Evolutionary conservation across 2,888 invertebrate genomes (phyloP).

Genomic region (Nemapogon koenigi): DNA sequence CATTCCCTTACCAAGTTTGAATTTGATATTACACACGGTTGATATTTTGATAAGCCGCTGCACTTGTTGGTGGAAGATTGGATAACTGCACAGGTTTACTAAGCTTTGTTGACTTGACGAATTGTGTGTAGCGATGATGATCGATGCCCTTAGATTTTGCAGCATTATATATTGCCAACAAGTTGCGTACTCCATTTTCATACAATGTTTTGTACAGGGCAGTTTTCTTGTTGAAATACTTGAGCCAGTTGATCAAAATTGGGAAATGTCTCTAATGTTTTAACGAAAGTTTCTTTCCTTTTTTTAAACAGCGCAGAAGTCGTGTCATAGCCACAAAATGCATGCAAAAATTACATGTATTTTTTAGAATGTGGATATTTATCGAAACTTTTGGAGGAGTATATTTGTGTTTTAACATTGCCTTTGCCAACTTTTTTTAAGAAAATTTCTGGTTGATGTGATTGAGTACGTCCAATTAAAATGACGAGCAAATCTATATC

Average conservation of each 20-base stretch:
- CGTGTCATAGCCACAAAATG: conserved; percentile 14
- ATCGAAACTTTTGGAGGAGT: conserved; percentile 21
- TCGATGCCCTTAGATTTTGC: conserved; percentile 21
- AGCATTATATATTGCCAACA: conserved; percentile 24
- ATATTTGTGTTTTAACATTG: conserved; percentile 22
- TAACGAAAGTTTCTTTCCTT: conserved; percentile 18
- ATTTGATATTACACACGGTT: conserved; percentile 17
- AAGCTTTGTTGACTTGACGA: conserved; percentile 23
- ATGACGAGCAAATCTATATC: conserved; percentile 23
- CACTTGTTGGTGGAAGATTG: conserved; percentile 26
- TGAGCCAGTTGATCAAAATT: conserved; percentile 22
- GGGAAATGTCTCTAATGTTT: conserved; percentile 21
- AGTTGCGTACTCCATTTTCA: conserved; percentile 14
- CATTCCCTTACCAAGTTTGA: conserved; percentile 17
- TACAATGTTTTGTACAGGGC: conserved; percentile 22
- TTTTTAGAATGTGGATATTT: conserved; percentile 17
- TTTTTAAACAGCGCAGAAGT: conserved; percentile 17
- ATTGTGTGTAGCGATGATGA: conserved; percentile 20
- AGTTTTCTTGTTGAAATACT: conserved; percentile 27
- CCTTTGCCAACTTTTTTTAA: conserved; percentile 24
- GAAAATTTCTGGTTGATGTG: conserved; percentile 19
- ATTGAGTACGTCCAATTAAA: conserved; percentile 22
- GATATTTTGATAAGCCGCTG: conserved; percentile 19
- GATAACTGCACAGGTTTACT: conserved; percentile 26
- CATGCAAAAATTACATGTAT: conserved; percentile 14